phyloP scores from a whole-genome alignment of 2,113 vertebrate genomes.

The Planiliza haematocheilus region DNA sequence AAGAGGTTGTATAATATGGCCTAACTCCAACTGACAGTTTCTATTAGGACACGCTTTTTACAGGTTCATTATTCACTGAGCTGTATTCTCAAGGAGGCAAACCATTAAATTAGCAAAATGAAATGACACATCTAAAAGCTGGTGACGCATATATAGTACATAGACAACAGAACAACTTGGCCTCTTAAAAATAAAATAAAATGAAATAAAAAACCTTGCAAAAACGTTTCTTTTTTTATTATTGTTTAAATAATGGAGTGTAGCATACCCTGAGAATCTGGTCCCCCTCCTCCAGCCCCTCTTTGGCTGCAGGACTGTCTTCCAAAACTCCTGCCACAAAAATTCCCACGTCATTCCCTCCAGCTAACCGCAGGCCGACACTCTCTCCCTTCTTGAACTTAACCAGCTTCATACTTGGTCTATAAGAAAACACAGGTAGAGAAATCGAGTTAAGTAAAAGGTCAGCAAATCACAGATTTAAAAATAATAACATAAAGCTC shows the following conservation, averaged over 20 bases:
- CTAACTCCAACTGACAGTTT: too few species aligned
- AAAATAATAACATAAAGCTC: constrained; percentile 27
- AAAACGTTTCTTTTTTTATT: too few species aligned
- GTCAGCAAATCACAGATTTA: constrained; percentile 22
- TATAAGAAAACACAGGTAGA: constrained; percentile 67
- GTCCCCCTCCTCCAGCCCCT: constrained; percentile 98
- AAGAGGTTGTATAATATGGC: too few species aligned
- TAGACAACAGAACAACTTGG: background rate
- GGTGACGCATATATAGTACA: background rate
- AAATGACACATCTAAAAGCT: background rate
- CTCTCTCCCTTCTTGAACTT: constrained; percentile 99
- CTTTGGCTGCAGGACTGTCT: constrained; percentile 97
- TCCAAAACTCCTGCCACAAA: constrained; percentile 98
- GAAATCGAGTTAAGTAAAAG: constrained; percentile 3
- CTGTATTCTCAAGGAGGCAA: too few species aligned
- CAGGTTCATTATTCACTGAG: too few species aligned
- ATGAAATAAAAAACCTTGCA: too few species aligned
- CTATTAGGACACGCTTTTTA: too few species aligned
- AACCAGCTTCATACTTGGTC: constrained; percentile 99
- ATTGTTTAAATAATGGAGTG: background rate
- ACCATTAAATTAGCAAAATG: too few species aligned
- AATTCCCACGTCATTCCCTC: constrained; percentile 98
- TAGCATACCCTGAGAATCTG: constrained; percentile 96
- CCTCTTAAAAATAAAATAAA: too few species aligned
- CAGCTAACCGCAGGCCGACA: constrained; percentile 95